Conservation (phyloP, 2,797 vertebrate genomes). For the Scyliorhinus canicula region DNA sequence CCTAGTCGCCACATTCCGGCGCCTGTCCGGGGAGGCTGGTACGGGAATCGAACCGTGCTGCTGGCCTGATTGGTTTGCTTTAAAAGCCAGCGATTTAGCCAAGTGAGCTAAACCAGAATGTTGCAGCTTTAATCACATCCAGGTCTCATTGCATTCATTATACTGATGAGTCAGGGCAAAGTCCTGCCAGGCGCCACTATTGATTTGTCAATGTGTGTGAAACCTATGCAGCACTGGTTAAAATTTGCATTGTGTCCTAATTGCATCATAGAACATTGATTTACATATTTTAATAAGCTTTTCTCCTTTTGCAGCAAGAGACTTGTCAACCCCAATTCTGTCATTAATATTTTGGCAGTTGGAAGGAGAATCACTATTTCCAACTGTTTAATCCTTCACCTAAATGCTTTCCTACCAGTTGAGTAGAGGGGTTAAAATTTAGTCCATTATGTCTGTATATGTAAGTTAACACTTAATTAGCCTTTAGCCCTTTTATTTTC, state of each 20-base stretch:
- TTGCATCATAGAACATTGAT: background rate
- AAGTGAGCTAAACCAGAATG: too few species aligned
- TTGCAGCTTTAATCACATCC: background rate
- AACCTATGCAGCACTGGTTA: background rate
- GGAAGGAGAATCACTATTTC: background rate
- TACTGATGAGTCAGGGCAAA: background rate
- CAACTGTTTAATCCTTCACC: background rate
- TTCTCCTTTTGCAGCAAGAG: too few species aligned
- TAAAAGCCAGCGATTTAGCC: too few species aligned
- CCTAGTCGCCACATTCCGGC: too few species aligned
- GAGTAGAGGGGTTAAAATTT: background rate
- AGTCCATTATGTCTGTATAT: background rate
- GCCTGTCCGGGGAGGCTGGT: too few species aligned
- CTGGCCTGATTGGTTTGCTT: too few species aligned
- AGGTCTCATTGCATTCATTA: background rate
- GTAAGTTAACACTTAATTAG: background rate
- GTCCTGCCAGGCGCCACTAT: background rate
- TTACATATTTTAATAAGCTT: background rate
- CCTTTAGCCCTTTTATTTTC: background rate
- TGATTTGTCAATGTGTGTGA: background rate
- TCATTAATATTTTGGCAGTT: background rate
- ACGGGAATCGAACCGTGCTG: too few species aligned
- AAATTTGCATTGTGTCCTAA: background rate
- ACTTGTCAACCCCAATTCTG: too few species aligned
- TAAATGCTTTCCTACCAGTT: background rate